Conservation (phyloP, 2,888 invertebrate genomes). For the Poecilobothrus nobilitatus region DNA sequence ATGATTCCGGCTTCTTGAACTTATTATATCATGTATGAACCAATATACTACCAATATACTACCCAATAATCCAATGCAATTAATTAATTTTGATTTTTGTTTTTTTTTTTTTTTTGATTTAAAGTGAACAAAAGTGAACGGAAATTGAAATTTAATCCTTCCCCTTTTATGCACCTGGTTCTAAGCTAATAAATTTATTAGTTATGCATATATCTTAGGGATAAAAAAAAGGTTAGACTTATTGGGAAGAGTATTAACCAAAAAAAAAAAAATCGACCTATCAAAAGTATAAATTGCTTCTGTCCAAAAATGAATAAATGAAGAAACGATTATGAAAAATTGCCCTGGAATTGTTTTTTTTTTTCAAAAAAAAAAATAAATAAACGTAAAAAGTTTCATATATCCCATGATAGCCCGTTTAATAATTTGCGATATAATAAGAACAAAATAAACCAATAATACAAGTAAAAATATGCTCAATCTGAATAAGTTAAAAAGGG, state of each 20-base stretch:
- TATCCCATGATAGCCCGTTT: no score
- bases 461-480: no score
- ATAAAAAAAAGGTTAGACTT: background rate
- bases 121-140: background rate
- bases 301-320: background rate
- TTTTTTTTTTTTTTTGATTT: background rate
- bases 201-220: background rate
- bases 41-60: no score
- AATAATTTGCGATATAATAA: no score
- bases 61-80: background rate
- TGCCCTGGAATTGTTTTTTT: background rate
- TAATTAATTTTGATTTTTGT: background rate
- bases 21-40: background rate
- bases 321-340: background rate
- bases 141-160: conserved; percentile 1
- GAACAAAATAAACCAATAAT: no score
- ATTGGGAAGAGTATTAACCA: background rate
- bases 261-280: background rate
- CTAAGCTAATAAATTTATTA: background rate
- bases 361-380: no score
- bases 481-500: background rate
- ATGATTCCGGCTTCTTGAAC: background rate
- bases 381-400: background rate
- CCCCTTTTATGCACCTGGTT: conserved; percentile 2
- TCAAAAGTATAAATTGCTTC: conserved; percentile 1